A percentile compares a stretch with the other conserved stretches of the same genome.
Conservation (phyloP, 2,113 vertebrate species). For the Dipodomys ordii region DNA sequence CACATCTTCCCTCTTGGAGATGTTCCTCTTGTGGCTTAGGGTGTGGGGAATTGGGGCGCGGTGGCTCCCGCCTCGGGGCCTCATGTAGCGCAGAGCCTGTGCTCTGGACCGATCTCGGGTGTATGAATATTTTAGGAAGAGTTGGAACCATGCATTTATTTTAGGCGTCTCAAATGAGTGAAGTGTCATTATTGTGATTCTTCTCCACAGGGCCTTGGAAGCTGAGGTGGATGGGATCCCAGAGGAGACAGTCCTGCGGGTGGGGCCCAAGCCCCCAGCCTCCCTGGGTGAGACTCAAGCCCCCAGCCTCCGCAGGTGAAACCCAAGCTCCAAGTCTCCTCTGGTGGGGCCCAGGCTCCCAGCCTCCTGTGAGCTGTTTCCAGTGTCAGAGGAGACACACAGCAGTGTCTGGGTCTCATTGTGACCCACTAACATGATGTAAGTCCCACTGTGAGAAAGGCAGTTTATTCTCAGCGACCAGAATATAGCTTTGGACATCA, state of each 20-base stretch:
- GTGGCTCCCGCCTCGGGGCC: too few species aligned
- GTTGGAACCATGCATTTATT: neutral
- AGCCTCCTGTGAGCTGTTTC: neutral
- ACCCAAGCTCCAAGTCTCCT: too few species aligned
- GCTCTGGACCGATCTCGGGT: neutral
- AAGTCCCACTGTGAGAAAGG: neutral
- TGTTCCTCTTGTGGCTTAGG: too few species aligned
- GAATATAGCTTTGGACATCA: neutral
- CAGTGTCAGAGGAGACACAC: too few species aligned
- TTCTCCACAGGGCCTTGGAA: neutral
- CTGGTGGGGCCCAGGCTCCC: neutral
- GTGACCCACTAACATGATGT: rapidly evolving
- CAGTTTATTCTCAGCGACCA: too few species aligned
- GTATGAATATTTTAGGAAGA: neutral
- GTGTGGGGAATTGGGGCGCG: too few species aligned
- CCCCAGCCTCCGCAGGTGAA: neutral
- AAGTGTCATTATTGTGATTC: neutral
- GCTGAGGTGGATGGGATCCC: neutral
- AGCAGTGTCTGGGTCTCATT: neutral
- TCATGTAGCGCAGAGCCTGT: too few species aligned
- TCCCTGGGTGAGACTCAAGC: rapidly evolving
- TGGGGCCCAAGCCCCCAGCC: too few species aligned
- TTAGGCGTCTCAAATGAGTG: neutral
- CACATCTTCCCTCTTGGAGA: too few species aligned
- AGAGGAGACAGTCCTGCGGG: neutral